These are phyloP conservation scores for Enhydra lutris DNA, from an alignment of 2,113 vertebrate genomes.

Conservation along the genomic window DNA sequence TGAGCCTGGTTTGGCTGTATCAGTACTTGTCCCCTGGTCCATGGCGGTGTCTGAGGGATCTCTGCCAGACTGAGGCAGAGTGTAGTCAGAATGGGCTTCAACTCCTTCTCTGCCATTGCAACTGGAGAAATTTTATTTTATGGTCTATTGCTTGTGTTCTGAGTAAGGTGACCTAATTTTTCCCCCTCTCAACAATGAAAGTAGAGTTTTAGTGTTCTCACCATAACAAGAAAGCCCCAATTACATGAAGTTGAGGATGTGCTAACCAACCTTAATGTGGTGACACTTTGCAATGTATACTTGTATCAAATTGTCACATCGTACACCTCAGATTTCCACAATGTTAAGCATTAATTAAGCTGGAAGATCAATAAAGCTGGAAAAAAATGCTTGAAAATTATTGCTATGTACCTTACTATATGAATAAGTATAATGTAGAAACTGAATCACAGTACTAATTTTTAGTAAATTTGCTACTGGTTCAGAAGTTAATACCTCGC, in stretches of 20 bases:
- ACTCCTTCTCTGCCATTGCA: background rate
- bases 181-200: background rate
- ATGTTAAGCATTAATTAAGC: background rate
- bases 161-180: background rate
- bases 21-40: background rate
- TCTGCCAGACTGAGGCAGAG: background rate
- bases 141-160: background rate
- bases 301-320: background rate
- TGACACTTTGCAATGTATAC: background rate
- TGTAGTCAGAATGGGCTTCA: background rate
- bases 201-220: background rate
- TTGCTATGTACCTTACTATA: background rate
- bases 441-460: background rate
- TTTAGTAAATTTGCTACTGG: background rate
- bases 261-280: background rate
- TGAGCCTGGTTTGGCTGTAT: background rate
- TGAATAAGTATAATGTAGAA: background rate
- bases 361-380: background rate
- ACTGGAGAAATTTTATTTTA: background rate
- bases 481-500: constrained; percentile 13
- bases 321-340: background rate
- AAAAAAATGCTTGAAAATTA: background rate
- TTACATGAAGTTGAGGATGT: background rate
- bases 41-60: no score
- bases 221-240: background rate